Conservation (phyloP, 2,113 vertebrate genomes). For the Anas platyrhynchos region DNA sequence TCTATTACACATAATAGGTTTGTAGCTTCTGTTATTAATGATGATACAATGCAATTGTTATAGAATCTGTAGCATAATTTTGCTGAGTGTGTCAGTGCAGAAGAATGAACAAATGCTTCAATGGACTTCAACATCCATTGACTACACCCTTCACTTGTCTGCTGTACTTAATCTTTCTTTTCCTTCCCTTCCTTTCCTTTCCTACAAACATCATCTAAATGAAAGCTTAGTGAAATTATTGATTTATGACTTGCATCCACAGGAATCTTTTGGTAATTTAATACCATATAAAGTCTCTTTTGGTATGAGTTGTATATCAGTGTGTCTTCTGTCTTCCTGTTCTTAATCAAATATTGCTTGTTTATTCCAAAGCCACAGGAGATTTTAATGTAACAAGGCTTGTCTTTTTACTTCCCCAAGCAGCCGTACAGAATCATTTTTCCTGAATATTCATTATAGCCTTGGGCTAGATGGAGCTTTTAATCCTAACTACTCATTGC, state of each 20-base stretch:
- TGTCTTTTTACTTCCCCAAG: constrained; percentile 60
- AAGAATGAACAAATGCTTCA: constrained; percentile 34
- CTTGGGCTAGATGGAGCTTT: constrained; percentile 62
- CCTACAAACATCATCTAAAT: background rate
- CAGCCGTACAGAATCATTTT: constrained; percentile 48
- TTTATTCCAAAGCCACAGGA: constrained; percentile 60
- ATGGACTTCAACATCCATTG: background rate
- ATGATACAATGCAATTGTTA: background rate
- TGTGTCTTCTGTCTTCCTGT: background rate
- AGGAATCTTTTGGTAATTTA: constrained; percentile 32
- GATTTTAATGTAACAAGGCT: constrained; percentile 52
- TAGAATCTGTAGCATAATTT: background rate
- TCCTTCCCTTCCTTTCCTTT: background rate
- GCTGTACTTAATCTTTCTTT: background rate
- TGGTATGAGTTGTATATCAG: constrained; percentile 12
- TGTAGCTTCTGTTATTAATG: constrained; percentile 19
- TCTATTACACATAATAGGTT: background rate
- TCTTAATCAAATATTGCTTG: constrained; percentile 63
- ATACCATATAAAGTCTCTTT: constrained; percentile 2
- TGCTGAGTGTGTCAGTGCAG: background rate
- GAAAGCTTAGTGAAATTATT: background rate
- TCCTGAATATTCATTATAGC: constrained; percentile 72
- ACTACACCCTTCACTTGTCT: background rate
- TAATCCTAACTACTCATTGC: constrained; percentile 67
- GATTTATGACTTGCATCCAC: background rate